Evolutionary conservation across 1,140 invertebrate species (phyloP).

Genomic region (Rhagoletis zephyria): DNA sequence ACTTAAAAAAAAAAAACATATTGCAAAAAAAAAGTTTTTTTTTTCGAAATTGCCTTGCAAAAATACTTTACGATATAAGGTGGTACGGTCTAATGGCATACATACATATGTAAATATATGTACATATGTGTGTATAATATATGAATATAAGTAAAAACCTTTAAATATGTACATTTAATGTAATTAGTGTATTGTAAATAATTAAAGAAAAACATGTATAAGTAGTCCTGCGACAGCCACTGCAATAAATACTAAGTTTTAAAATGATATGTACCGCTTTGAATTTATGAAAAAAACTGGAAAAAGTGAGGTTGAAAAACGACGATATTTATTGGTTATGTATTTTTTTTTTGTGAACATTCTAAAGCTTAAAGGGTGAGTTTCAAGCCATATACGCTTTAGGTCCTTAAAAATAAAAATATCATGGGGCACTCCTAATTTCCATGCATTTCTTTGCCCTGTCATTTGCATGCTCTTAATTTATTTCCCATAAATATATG

Average conservation of each 20-base stretch:
- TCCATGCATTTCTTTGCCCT: too few relatives aligned
- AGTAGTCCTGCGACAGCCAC: conserved; percentile 46
- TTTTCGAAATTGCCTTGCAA: too few relatives aligned
- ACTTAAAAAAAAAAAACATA: too few relatives aligned
- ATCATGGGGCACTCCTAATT: too few relatives aligned
- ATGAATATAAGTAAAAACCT: background rate
- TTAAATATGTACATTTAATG: background rate
- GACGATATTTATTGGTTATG: too few relatives aligned
- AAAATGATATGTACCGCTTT: background rate
- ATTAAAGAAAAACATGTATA: background rate
- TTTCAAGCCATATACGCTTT: too few relatives aligned
- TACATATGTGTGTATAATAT: background rate
- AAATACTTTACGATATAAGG: background rate
- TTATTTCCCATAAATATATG: conserved; percentile 28
- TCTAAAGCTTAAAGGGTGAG: too few relatives aligned
- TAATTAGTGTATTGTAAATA: conserved; percentile 9
- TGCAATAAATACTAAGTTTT: conserved; percentile 51
- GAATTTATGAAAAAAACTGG: background rate
- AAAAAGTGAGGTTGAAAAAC: background rate
- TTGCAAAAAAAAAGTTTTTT: too few relatives aligned
- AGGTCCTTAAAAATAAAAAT: too few relatives aligned
- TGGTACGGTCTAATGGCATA: background rate
- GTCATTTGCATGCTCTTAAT: background rate
- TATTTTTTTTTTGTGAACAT: too few relatives aligned
- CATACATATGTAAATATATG: background rate